Base-by-base conservation (phyloP, 2,113 vertebrate species). In the Hemiscyllium ocellatum region DNA sequence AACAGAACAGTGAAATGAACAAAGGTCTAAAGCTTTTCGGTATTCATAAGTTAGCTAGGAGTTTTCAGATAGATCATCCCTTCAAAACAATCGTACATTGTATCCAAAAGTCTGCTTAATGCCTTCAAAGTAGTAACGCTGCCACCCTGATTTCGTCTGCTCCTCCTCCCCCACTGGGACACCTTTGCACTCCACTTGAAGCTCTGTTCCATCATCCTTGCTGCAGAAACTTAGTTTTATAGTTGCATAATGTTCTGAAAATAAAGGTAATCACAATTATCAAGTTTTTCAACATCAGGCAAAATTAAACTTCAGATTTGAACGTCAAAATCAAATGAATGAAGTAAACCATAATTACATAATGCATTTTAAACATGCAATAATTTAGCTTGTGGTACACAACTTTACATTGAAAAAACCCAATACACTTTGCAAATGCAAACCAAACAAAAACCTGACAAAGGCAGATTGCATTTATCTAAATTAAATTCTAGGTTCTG, bases 41-140 rank as follows among this genome's bases (percentile, higher is more conserved):
- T 95, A 26, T 26, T 95, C 69, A 72, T 95, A 72, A 47, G 65
- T 95, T 95, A 95, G 37, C 68, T 95, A 24, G 37, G 93, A 33
- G 68, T 69, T 95, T 72, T 26, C 47, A 47, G 66, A 47, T 22
- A 50, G 42, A 72, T 24, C 68, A 95, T 96, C 20, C 95, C 96
- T 96, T 98, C 98, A 99, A 97, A 98, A 98, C 96, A 99, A 98
- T 95, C 98, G 97, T 22, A 98, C 98, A 0, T 99, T 98, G 5
- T 98, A 99, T 96, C 99, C 98, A 96, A 99, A 99, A 12, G 98
- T 99, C 98, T 99, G 98, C 97, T 98, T 99, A 96, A 99, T 99
- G 97, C 98, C 98, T 96, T 98, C 98, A 0, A 99, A 98, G 97
- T 99, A 99, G 96, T 99, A 99, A 96, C 98, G 98, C 96, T 97